Percentiles rank a stretch among this genome's conserved stretches.
Conservation (phyloP, 1,140 invertebrate species). For the Drosophila ohnishii region DNA sequence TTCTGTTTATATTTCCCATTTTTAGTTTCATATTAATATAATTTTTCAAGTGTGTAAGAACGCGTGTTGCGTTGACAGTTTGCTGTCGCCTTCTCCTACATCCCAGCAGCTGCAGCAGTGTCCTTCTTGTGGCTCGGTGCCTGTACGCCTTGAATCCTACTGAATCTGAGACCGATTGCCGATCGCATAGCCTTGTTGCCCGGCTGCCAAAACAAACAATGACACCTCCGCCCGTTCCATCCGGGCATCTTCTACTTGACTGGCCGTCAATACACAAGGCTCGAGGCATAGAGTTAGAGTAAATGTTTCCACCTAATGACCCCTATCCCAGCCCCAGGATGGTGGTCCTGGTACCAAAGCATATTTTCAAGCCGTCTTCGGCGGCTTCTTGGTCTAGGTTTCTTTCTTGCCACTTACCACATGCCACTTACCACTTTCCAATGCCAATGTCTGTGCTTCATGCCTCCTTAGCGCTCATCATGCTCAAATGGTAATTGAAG, state of each 20-base stretch:
- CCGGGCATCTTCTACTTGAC: slow-evolving; percentile 62
- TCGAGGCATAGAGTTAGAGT: slow-evolving; percentile 24
- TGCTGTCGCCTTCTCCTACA: background rate
- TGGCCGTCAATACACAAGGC: slow-evolving; percentile 44
- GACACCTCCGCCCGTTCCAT: slow-evolving; percentile 63
- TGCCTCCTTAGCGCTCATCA: slow-evolving; percentile 79
- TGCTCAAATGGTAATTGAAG: slow-evolving; percentile 82
- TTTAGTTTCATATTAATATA: background rate
- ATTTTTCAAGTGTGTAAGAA: background rate
- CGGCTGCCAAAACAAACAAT: slow-evolving; percentile 65
- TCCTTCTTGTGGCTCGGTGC: slow-evolving; percentile 5
- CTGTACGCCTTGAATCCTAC: slow-evolving; percentile 1
- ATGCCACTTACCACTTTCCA: slow-evolving; percentile 57
- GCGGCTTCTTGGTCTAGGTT: slow-evolving; percentile 56
- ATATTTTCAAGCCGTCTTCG: slow-evolving; percentile 59
- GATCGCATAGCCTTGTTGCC: slow-evolving; percentile 17
- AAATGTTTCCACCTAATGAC: slow-evolving; percentile 69
- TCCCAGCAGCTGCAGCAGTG: slow-evolving; percentile 50
- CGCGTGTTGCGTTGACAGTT: slow-evolving; percentile 54
- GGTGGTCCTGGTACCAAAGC: slow-evolving; percentile 49
- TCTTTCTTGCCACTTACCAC: slow-evolving; percentile 49
- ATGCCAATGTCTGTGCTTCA: slow-evolving; percentile 53
- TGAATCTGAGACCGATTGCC: background rate
- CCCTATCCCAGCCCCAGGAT: slow-evolving; percentile 48
- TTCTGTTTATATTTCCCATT: background rate